Evolutionary conservation across 2,888 invertebrate genomes (phyloP).

Genomic region (Acanthosepion lycidas): DNA sequence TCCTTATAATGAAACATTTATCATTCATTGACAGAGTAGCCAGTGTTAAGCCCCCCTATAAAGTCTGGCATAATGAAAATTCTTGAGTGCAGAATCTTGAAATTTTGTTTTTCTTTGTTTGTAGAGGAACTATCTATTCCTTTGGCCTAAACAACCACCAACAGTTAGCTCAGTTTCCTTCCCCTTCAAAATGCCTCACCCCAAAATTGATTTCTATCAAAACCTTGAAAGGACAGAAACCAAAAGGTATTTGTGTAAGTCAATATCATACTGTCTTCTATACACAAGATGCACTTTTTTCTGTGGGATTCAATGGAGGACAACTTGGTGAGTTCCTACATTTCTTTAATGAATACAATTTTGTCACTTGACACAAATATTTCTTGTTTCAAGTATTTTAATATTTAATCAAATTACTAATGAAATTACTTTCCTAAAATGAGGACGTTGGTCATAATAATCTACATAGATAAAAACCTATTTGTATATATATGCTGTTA

Average conservation of each 20-base stretch:
- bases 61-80: neutral
- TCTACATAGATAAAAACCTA: too few species aligned
- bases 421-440: too few species aligned
- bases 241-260: conserved; percentile 80
- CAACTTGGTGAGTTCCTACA: conserved; percentile 79
- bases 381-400: too few species aligned
- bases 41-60: too few species aligned
- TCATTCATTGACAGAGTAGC: too few species aligned
- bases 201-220: conserved; percentile 74
- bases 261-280: conserved; percentile 83
- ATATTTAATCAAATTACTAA: too few species aligned
- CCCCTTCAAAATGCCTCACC: conserved; percentile 76
- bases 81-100: neutral
- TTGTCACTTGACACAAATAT: too few species aligned
- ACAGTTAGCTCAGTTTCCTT: conserved; percentile 80
- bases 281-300: conserved; percentile 79
- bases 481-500: too few species aligned
- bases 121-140: conserved; percentile 79
- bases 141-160: conserved; percentile 79
- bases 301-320: conserved; percentile 88
- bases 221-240: conserved; percentile 65
- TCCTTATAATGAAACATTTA: too few species aligned
- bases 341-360: neutral
- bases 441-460: too few species aligned
- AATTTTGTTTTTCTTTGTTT: neutral